Evolutionary conservation across 2,113 vertebrate genomes (phyloP), one percentile per base, ranked within the genome.

Genomic region (Paramisgurnus dabryanus): DNA sequence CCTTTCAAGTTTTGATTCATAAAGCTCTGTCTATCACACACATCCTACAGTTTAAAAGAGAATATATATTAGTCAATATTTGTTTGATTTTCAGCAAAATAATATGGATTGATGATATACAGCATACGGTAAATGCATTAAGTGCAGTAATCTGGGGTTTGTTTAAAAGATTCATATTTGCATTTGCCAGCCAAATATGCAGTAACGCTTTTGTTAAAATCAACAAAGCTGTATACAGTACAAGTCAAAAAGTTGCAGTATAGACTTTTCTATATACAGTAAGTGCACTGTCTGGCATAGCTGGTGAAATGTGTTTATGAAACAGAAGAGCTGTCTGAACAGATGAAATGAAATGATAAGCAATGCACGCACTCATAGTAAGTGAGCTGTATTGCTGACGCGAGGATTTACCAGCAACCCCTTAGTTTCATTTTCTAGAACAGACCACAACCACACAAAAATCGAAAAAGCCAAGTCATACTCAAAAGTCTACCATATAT

Each of bases 321-420:
- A 49, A 10, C 47, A 49, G 50, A 53, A 13, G 13, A 53, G 4
- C 12, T 53, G 50, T 13, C 50, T 15, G 50, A 53, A 53, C 13
- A 72, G 49, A 55, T 70, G 17, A 72, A 57, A 34, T 41, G 39
- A 67, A 57, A 34, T 41, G 39, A 67, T 66, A 43, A 43, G 6
- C 12, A 43, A 11, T 63, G 40, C 64, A 60, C 15, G 27, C 45
- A 76, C 47, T 13, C 53, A 67, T 67, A 67, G 18, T 13, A 53
- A 12, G 17, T 18, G 5, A 60, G 40, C 41, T 67, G 7, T 65
- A 5, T 40, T 27, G 41, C 41, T 40, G 17, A 67, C 18, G 39
- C 50, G n/a, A 64, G 69, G 60, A 55, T 65, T 80, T 80, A 60
- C 69, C 39, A 57, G 78, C 78, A 80, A 72, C 6, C 78, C 34